Percentiles rank a stretch among this genome's conserved stretches.
These are phyloP conservation scores for Drosophila melanocephala DNA, from an alignment of 2,888 invertebrate genomes.

Conservation along the genomic window DNA sequence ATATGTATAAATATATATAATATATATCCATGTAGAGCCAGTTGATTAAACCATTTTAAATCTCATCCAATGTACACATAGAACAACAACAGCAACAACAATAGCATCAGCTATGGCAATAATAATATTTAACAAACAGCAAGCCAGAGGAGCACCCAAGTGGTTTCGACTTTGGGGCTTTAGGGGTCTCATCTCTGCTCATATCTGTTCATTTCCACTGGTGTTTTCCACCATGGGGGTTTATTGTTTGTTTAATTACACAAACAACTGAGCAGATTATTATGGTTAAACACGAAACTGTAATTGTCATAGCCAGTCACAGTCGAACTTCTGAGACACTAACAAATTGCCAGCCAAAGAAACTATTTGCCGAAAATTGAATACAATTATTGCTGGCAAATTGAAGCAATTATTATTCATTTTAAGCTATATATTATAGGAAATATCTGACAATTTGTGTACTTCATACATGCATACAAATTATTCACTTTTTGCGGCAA, in stretches of 20 bases:
- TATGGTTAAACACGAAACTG: slow-evolving; percentile 78
- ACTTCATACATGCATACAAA: background rate
- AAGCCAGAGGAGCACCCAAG: slow-evolving; percentile 41
- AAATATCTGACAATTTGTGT: background rate
- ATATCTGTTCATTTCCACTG: slow-evolving; percentile 19
- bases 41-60: slow-evolving; percentile 76
- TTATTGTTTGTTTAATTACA: slow-evolving; percentile 77
- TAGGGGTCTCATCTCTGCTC: background rate
- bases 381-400: background rate
- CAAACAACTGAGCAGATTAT: slow-evolving; percentile 76
- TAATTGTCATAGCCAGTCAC: slow-evolving; percentile 67
- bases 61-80: slow-evolving; percentile 49
- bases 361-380: background rate
- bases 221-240: slow-evolving; percentile 25
- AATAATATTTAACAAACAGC: slow-evolving; percentile 58
- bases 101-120: slow-evolving; percentile 35
- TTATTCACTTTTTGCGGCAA: slow-evolving; percentile 6
- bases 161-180: slow-evolving; percentile 53
- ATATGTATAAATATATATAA: background rate
- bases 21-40: slow-evolving; percentile 9
- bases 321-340: slow-evolving; percentile 60
- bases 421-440: background rate
- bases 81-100: slow-evolving; percentile 22
- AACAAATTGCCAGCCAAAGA: background rate
- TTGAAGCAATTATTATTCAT: background rate